Percentiles rank a stretch among this genome's conserved stretches.
phyloP scores from a whole-genome alignment of 2,113 vertebrate genomes.

The Dasypus novemcinctus region DNA sequence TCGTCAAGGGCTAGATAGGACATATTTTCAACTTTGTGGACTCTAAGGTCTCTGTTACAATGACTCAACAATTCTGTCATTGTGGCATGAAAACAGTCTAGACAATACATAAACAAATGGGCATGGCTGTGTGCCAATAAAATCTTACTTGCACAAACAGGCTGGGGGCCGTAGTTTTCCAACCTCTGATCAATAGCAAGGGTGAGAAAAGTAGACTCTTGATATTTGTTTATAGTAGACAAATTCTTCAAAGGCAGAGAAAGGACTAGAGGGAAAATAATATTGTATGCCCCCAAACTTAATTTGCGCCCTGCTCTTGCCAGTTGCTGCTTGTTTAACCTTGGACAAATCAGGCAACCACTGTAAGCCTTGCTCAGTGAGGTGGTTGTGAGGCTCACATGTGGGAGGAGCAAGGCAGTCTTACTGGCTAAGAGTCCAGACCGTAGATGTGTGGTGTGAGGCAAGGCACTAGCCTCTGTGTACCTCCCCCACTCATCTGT shows the following conservation, averaged over 20 bases:
- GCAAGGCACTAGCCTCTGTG: too few relatives aligned
- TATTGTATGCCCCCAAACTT: not conserved
- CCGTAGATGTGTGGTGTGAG: not conserved
- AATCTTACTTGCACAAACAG: not conserved
- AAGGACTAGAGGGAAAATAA: not conserved
- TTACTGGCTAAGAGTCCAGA: not conserved
- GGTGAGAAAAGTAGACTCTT: not conserved
- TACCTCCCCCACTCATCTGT: not conserved
- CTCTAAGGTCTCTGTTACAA: not conserved
- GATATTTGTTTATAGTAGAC: too few relatives aligned
- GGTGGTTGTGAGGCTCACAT: not conserved
- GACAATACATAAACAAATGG: too few relatives aligned
- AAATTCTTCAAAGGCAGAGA: not conserved
- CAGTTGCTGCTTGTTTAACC: not conserved
- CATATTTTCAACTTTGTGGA: too few relatives aligned
- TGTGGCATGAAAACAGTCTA: not conserved
- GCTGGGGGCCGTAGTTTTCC: too few relatives aligned
- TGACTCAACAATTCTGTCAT: not conserved
- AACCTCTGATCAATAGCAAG: not conserved
- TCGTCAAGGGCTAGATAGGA: not conserved
- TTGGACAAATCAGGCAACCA: not conserved
- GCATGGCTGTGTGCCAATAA: not conserved
- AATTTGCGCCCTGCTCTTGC: too few relatives aligned
- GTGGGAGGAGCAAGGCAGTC: not conserved
- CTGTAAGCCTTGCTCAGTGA: not conserved